Evolutionary conservation across 2,888 invertebrate species (phyloP), one percentile per base, ranked within the genome.

Genomic region (Caenorhabditis imperialis): DNA sequence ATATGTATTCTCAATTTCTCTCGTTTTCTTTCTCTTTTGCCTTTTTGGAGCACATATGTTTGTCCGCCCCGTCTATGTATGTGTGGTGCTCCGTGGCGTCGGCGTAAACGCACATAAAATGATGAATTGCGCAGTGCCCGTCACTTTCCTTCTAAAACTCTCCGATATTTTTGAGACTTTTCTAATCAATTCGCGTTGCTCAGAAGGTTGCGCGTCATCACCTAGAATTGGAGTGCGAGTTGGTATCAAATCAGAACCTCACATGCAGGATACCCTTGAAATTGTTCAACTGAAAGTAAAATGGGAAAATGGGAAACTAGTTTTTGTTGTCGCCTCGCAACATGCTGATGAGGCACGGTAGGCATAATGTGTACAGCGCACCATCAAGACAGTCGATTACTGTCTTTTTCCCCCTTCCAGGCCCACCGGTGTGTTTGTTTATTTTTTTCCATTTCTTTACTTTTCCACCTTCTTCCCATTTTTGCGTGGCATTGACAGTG

Each of bases 61-160:
- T 69, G 53, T 60, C 51, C 57, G 69, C 45, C 48, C 48, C 47
- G 38, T 42, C 30, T 20, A 42, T 51, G 51, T 51, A 44, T 63
- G 40, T 65, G 35, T 57, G 54, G 51, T 47, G 69, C 69, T 69
- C 53, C 60, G 69, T 60, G 53, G 60, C 69, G 45, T 69, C 60
- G 69, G 60, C 69, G 57, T 54, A 60, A 69, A 69, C 60, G 58
- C 71, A 62, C 61, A 71, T 71, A 33, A 71, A 62, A 71, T 71
- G 71, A 71, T 71, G 71, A 71, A 71, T 71, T 71, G 71, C 51
- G 67, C 50, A 30, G 63, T 65, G 54, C 55, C 54, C 63, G 54
- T 65, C 63, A 54, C 63, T 48, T 65, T 65, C 55, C 40, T 30
- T 47, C 27, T 3, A 63, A 53, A 22, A 27, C 42, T 22, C 47